Percentiles rank a stretch among this genome's conserved stretches.
Evolutionary conservation across 2,797 vertebrate genomes (phyloP).

Genomic region (Enteromius mattozi): DNA sequence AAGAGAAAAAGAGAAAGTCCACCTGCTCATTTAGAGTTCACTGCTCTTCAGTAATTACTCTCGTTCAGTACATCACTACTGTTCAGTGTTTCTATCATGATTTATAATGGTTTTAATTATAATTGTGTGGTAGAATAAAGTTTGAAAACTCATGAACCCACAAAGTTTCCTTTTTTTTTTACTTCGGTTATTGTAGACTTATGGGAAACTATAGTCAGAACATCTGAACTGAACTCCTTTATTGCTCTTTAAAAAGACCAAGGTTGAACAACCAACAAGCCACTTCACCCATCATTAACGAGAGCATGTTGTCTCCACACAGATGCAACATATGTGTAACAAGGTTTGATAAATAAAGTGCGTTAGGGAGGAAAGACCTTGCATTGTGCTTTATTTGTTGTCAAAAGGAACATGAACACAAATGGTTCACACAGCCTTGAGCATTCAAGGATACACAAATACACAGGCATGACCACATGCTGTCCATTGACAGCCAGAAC

Average conservation of each 20-base stretch:
- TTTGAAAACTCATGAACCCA: background rate
- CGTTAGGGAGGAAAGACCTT: conserved; percentile 30
- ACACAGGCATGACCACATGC: conserved; percentile 28
- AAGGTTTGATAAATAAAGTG: conserved; percentile 32
- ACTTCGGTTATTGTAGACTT: background rate
- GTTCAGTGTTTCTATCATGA: background rate
- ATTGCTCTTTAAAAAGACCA: conserved; percentile 1
- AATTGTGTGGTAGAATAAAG: background rate
- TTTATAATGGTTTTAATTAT: conserved; percentile 15
- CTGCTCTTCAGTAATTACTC: conserved; percentile 3
- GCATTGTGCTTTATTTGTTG: conserved; percentile 11
- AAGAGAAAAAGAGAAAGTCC: background rate
- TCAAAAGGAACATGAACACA: conserved; percentile 48
- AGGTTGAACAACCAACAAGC: background rate
- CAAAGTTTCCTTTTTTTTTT: background rate
- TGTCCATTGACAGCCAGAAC: conserved; percentile 22
- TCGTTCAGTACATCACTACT: background rate
- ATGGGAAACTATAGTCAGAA: background rate
- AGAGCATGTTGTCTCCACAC: background rate
- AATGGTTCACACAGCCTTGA: conserved; percentile 67
- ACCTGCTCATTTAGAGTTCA: background rate
- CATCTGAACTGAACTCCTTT: background rate
- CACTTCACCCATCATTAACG: background rate
- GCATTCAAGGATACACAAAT: conserved; percentile 73
- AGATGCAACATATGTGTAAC: conserved; percentile 6